Conservation (phyloP, 2,797 vertebrate genomes). For the Spinus olivaceus region DNA sequence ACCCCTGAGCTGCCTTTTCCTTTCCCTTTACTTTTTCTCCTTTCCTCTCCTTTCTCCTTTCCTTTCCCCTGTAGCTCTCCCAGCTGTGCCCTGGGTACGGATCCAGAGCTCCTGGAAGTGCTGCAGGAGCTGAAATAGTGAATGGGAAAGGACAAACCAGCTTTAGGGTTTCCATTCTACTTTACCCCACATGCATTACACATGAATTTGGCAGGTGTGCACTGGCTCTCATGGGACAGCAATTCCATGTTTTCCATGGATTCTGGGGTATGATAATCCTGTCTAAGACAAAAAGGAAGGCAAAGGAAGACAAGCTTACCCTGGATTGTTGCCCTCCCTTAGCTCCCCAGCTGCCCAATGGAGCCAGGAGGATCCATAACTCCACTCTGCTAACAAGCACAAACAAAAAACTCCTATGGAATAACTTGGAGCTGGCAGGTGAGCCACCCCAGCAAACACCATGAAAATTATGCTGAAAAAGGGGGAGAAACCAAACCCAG, state of each 20-base stretch:
- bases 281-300: not conserved
- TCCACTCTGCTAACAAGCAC: not conserved
- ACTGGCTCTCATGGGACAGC: not conserved
- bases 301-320: not conserved
- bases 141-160: not conserved
- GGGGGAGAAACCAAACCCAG: rapidly evolving
- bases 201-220: not conserved
- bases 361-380: not conserved
- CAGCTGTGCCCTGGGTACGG: not conserved
- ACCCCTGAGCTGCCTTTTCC: not conserved
- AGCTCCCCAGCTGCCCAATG: not conserved
- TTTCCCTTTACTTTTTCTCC: too few relatives aligned
- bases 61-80: too few relatives aligned
- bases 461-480: not conserved
- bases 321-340: not conserved
- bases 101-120: not conserved
- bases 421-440: not conserved
- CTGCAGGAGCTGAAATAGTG: not conserved
- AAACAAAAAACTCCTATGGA: too few relatives aligned
- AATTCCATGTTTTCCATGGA: not conserved
- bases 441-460: not conserved
- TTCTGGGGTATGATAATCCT: not conserved
- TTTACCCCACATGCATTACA: not conserved
- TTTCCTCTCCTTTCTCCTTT: too few relatives aligned
- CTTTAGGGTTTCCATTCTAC: not conserved